phyloP scores from a whole-genome alignment of 2,797 vertebrate genomes.

The Rhinophrynus dorsalis region DNA sequence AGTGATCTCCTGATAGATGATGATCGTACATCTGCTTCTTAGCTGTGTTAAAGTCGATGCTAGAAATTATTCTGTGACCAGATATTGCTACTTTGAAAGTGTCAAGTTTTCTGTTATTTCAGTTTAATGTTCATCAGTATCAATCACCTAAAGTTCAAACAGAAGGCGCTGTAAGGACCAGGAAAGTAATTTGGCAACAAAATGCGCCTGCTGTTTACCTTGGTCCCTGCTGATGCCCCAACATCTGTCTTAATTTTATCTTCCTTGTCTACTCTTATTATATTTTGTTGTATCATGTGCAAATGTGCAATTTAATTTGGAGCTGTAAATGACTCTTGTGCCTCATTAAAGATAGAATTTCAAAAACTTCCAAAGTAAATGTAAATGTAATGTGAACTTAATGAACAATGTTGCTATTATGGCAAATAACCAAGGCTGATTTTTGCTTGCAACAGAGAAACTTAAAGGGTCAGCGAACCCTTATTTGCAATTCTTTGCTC shows the following conservation, averaged over 20 bases:
- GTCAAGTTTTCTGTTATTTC: background rate
- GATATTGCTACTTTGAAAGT: too few species aligned
- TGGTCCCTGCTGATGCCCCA: background rate
- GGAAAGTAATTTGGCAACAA: slow-evolving; percentile 16
- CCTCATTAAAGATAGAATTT: slow-evolving; percentile 19
- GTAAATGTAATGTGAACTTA: slow-evolving; percentile 7
- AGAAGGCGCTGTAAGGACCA: background rate
- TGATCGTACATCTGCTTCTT: too few species aligned
- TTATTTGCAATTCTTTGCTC: too few species aligned
- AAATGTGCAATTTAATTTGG: slow-evolving; percentile 7
- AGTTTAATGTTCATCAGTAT: background rate
- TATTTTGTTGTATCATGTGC: background rate
- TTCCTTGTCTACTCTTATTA: background rate
- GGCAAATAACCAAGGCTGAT: background rate
- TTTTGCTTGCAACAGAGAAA: slow-evolving; percentile 8
- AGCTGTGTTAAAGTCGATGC: too few species aligned
- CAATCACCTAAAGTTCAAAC: background rate
- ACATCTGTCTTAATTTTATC: slow-evolving; percentile 38
- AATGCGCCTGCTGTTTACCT: background rate
- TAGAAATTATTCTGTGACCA: too few species aligned
- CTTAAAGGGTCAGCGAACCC: too few species aligned
- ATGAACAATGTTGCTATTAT: slow-evolving; percentile 26
- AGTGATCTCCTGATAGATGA: too few species aligned
- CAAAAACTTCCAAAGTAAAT: slow-evolving; percentile 24
- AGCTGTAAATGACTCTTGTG: slow-evolving; percentile 31